Percentiles rank a stretch among this genome's conserved stretches.
Conservation (phyloP, 2,888 invertebrate genomes). For the Drosophila limbata region DNA sequence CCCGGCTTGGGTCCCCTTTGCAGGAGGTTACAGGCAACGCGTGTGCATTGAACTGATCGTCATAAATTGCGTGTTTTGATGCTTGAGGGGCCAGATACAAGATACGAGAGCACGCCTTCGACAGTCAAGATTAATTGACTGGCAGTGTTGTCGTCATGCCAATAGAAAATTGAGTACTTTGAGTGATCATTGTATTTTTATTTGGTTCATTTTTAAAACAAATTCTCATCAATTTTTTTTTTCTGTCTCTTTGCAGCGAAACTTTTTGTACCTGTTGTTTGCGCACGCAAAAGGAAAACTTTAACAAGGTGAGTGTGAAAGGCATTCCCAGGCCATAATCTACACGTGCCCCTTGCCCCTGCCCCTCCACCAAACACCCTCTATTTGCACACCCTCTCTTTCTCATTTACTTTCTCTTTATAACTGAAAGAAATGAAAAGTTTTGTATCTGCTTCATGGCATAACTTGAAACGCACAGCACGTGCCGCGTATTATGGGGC, state of each 20-base stretch:
- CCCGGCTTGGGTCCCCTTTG: slow-evolving; percentile 50
- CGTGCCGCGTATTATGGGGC: slow-evolving; percentile 71
- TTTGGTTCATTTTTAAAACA: slow-evolving; percentile 19
- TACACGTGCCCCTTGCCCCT: not conserved
- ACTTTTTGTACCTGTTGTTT: slow-evolving; percentile 75
- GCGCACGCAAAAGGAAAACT: slow-evolving; percentile 55
- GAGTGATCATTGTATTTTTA: slow-evolving; percentile 18
- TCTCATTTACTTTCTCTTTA: slow-evolving; percentile 15
- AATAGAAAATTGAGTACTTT: slow-evolving; percentile 21
- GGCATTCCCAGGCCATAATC: not conserved
- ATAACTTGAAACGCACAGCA: slow-evolving; percentile 61
- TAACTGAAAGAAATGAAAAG: slow-evolving; percentile 35
- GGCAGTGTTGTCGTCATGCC: slow-evolving; percentile 50
- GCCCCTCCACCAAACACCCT: not conserved
- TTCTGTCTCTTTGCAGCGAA: slow-evolving; percentile 56
- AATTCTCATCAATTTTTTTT: not conserved
- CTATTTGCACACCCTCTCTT: not conserved
- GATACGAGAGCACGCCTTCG: slow-evolving; percentile 34
- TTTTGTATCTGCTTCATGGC: slow-evolving; percentile 51
- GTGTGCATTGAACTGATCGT: slow-evolving; percentile 73
- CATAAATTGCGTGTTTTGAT: slow-evolving; percentile 59
- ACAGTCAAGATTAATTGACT: slow-evolving; percentile 56
- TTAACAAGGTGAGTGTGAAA: slow-evolving; percentile 58
- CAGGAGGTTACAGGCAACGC: slow-evolving; percentile 68
- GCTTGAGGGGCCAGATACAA: not conserved